Evolutionary conservation across 2,888 invertebrate species (phyloP).

Genomic region (Agonopterix alstromeriana): DNA sequence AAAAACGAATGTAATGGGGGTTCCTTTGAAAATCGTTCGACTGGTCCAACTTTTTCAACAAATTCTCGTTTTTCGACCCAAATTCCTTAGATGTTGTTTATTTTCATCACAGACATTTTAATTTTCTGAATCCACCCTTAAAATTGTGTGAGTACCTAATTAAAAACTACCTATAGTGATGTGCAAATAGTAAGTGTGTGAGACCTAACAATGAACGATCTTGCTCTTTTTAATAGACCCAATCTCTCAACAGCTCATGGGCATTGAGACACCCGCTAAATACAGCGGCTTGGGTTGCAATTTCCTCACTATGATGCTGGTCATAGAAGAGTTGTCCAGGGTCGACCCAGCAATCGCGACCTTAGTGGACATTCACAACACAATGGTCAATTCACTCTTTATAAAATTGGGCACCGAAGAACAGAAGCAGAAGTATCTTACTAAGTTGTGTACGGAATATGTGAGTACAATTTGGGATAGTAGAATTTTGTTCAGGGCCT

Average conservation of each 20-base stretch:
- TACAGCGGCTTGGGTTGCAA: conserved; percentile 93
- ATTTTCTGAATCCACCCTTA: too few species aligned
- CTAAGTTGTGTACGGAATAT: conserved; percentile 88
- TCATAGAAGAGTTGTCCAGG: conserved; percentile 95
- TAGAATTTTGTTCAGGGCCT: too few species aligned
- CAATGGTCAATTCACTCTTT: conserved; percentile 91
- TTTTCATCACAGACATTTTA: too few species aligned
- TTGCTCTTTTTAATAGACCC: background rate
- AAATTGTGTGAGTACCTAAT: too few species aligned
- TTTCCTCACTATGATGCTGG: conserved; percentile 92
- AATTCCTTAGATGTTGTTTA: too few species aligned
- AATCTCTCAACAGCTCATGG: conserved; percentile 79
- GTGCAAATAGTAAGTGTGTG: too few species aligned
- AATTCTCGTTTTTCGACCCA: too few species aligned
- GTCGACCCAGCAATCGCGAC: conserved; percentile 94
- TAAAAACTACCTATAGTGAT: too few species aligned
- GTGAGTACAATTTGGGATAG: conserved; percentile 82
- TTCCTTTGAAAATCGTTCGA: too few species aligned
- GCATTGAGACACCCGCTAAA: conserved; percentile 90
- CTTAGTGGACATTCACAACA: conserved; percentile 96
- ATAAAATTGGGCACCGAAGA: conserved; percentile 89
- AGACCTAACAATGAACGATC: too few species aligned
- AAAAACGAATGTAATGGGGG: too few species aligned
- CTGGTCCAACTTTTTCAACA: too few species aligned
- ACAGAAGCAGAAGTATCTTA: conserved; percentile 94